Evolutionary conservation across 1,140 invertebrate genomes (phyloP), one percentile per base, ranked within the genome.

Genomic region (Littorina saxatilis): DNA sequence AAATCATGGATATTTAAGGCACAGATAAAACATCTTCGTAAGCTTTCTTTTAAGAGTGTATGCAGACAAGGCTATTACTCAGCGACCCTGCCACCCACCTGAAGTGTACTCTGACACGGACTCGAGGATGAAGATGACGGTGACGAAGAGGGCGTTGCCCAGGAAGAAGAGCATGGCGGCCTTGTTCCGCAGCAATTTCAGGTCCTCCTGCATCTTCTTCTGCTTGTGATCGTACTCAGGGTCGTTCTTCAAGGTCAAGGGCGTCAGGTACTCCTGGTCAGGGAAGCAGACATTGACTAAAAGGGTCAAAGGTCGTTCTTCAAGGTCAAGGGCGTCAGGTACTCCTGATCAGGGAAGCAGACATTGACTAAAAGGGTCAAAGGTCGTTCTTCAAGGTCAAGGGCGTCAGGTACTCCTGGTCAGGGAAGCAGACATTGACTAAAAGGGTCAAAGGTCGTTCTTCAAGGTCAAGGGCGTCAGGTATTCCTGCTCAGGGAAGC

Each of bases 161-260:
- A 88, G 79, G 52, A 84, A 82, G 70, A 85, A 85, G 29, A 85
- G 73, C 17, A 85, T 50, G 61, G 81, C 80, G 1, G 96, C 96
- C 90, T 96, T 95, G 93, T 98, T 97, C 90, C 98, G 94, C 87
- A 99, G 94, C 91, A 97, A 96, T 94, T 96, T 97, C 88, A 98
- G 94, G 93, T 97, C 96, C 92, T 94, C 93, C 88, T 96, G 95
- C 17, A 83, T 73, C 32, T 82, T 40, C 29, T 83, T 23, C 80
- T 88, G 35, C 43, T 87, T 32, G 29, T 80, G 47, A 20, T 39
- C 20, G 27, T 83, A 80, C 50, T 61, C 27, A 3, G 47, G 47
- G 50, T 43, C 77, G 35, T 83, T 43, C 37, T 85, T 47, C 58
- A 82, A 23, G 17, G 87, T 47, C 58, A 82, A 23, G 17, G 87